Evolutionary conservation across 1,140 invertebrate species (phyloP).

Genomic region (Temnothorax curvispinosus): DNA sequence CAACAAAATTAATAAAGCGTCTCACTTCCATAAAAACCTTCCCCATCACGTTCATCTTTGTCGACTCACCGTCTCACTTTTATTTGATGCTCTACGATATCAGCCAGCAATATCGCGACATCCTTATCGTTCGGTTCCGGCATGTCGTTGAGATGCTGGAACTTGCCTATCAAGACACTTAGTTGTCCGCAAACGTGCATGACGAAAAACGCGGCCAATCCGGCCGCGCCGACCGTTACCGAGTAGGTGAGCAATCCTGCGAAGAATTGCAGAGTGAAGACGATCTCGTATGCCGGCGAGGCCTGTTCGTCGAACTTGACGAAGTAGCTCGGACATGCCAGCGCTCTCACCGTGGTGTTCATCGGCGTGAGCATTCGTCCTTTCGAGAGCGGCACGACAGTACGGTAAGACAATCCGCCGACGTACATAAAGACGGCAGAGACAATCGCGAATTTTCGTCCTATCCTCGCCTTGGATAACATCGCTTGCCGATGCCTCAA

Average conservation of each 20-base stretch:
- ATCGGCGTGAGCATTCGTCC: constrained; percentile 56
- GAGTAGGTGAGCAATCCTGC: constrained; percentile 58
- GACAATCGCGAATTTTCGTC: constrained; percentile 48
- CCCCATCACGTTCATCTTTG: neutral
- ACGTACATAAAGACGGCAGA: constrained; percentile 64
- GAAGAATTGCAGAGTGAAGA: constrained; percentile 64
- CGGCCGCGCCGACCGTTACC: constrained; percentile 49
- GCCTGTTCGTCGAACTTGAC: constrained; percentile 55
- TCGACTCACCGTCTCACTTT: constrained; percentile 48
- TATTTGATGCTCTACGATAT: constrained; percentile 61
- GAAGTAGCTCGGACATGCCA: constrained; percentile 60
- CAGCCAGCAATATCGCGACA: constrained; percentile 1
- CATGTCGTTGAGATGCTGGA: constrained; percentile 30
- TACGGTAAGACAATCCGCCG: constrained; percentile 65
- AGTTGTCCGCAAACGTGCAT: constrained; percentile 67
- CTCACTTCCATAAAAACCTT: neutral
- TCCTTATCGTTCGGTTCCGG: neutral
- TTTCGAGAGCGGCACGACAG: constrained; percentile 60
- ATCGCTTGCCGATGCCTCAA: constrained; percentile 32
- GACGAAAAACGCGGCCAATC: constrained; percentile 61
- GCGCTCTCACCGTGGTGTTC: constrained; percentile 61
- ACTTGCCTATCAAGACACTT: constrained; percentile 45
- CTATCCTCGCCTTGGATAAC: constrained; percentile 59
- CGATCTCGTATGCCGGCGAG: constrained; percentile 66
- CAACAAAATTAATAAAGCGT: neutral